Conservation (phyloP, 2,888 invertebrate genomes). For the Xylota segnis region DNA sequence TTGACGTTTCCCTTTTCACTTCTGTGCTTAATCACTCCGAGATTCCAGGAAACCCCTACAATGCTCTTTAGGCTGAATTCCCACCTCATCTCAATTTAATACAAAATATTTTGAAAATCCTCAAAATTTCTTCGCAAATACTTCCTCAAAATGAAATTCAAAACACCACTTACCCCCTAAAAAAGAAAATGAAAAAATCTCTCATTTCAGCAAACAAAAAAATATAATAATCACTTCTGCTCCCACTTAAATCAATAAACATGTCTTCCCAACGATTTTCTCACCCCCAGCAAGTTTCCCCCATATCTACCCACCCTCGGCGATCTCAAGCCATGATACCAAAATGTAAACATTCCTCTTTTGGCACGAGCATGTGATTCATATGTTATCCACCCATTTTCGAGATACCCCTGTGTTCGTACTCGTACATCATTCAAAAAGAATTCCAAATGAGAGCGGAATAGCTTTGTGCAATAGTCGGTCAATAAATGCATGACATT, state of each 20-base stretch:
- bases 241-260: constrained; percentile 51
- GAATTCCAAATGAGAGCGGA: constrained; percentile 19
- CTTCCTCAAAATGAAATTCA: background rate
- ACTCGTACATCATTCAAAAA: constrained; percentile 19
- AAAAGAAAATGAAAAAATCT: background rate
- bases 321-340: constrained; percentile 12
- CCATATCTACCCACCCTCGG: constrained; percentile 4
- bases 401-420: background rate
- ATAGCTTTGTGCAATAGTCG: constrained; percentile 4
- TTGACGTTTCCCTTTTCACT: too few species aligned
- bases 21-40: too few species aligned
- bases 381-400: constrained; percentile 35
- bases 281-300: constrained; percentile 7
- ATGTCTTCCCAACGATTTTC: constrained; percentile 48
- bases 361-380: constrained; percentile 46
- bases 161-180: background rate
- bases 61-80: background rate
- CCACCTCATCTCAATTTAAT: background rate
- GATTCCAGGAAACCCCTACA: background rate
- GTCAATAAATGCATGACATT: constrained; percentile 32
- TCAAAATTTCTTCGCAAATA: background rate
- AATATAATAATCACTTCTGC: constrained; percentile 13
- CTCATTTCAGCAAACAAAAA: background rate
- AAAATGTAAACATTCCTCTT: constrained; percentile 57
- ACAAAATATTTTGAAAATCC: background rate